phyloP scores from a whole-genome alignment of 2,797 vertebrate species.

The Nasua narica region DNA sequence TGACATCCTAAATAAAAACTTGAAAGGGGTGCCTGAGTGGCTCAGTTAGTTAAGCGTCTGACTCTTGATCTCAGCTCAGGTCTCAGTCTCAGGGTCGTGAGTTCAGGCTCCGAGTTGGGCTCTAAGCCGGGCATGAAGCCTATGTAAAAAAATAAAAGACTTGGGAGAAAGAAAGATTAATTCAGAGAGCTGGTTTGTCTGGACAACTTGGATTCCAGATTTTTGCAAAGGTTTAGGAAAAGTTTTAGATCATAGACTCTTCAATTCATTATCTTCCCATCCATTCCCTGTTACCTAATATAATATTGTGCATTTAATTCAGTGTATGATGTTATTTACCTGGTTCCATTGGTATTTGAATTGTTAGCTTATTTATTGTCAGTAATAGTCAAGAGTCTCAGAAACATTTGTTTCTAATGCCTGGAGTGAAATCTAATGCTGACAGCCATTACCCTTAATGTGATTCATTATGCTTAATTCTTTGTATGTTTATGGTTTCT shows the following conservation, averaged over 20 bases:
- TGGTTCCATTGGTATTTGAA: background rate
- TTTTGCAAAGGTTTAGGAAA: background rate
- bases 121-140: background rate
- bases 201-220: background rate
- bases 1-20: background rate
- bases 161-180: background rate
- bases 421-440: background rate
- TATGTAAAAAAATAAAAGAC: background rate
- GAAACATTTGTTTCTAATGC: background rate
- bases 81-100: background rate
- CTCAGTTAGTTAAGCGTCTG: background rate
- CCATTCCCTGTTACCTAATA: background rate
- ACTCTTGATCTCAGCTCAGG: background rate
- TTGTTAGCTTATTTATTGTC: background rate
- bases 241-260: background rate
- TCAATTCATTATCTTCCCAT: background rate
- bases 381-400: background rate
- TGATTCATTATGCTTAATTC: background rate
- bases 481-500: background rate
- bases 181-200: background rate
- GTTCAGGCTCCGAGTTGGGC: background rate
- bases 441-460: background rate
- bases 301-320: background rate
- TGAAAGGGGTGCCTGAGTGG: background rate
- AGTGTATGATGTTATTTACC: background rate